These are phyloP conservation scores for Synanthedon vespiformis DNA, from an alignment of 2,888 invertebrate species.

Conservation along the genomic window DNA sequence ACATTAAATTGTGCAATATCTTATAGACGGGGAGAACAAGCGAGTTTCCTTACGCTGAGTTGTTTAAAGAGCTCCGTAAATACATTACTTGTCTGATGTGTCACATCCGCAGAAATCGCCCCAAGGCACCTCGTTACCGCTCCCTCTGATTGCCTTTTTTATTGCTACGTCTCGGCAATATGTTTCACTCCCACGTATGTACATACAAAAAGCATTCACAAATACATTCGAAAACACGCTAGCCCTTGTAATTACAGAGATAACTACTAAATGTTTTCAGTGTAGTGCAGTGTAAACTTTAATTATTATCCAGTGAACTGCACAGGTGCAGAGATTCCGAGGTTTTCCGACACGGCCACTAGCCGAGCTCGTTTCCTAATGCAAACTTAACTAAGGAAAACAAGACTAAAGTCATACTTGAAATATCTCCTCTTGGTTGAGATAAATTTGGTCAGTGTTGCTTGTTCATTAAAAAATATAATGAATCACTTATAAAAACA, in stretches of 20 bases:
- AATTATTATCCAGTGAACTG: not conserved
- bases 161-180: conserved; percentile 26
- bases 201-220: no score
- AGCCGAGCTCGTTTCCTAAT: not conserved
- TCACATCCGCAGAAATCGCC: conserved; percentile 24
- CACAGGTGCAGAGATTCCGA: not conserved
- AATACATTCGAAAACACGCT: no score
- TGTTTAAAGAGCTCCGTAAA: conserved; percentile 30
- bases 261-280: no score
- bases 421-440: no score
- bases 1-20: conserved; percentile 1
- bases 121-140: conserved; percentile 7
- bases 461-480: no score
- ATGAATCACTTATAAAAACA: no score
- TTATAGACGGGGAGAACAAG: not conserved
- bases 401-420: no score
- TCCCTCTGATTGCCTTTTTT: conserved; percentile 40
- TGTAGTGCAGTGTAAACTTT: not conserved
- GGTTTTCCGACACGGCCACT: not conserved
- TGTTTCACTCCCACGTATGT: conserved; percentile 14
- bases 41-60: conserved; percentile 18
- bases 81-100: conserved; percentile 26
- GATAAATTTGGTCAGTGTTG: no score
- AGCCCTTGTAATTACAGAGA: no score
- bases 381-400: no score